Conservation (phyloP, 2,888 invertebrate species). For the Lysandra coridon region DNA sequence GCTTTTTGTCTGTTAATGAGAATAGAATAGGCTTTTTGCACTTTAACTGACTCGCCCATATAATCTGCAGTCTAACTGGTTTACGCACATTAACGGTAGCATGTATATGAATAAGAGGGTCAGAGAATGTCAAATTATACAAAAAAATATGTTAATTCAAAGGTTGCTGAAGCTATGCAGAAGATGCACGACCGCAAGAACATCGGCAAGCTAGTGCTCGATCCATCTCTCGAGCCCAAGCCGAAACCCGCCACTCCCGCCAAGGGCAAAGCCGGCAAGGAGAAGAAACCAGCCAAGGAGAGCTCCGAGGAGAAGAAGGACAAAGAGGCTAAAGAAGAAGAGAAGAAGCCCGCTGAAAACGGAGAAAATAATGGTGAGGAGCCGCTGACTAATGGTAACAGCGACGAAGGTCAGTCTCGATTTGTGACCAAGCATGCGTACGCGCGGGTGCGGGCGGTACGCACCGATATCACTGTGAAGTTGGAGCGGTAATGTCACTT, state of each 20-base stretch:
- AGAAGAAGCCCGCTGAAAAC: slow-evolving; percentile 71
- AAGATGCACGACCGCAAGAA: slow-evolving; percentile 96
- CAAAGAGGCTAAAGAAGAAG: slow-evolving; percentile 79
- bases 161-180: slow-evolving; percentile 94
- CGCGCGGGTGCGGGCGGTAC: slow-evolving; percentile 61
- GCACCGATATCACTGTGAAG: slow-evolving; percentile 35
- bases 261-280: slow-evolving; percentile 86
- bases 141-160: slow-evolving; percentile 24
- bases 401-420: slow-evolving; percentile 78
- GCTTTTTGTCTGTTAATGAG: no score
- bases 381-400: slow-evolving; percentile 77
- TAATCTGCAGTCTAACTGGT: no score
- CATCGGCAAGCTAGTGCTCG: slow-evolving; percentile 92
- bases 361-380: slow-evolving; percentile 77
- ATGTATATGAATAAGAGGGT: no score
- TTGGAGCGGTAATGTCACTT: slow-evolving; percentile 32
- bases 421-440: slow-evolving; percentile 62
- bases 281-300: slow-evolving; percentile 83
- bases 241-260: slow-evolving; percentile 90
- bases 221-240: slow-evolving; percentile 89
- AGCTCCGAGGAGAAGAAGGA: slow-evolving; percentile 85
- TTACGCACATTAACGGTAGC: no score
- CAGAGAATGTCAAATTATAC: no score
- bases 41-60: no score
- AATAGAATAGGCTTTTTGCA: no score